Evolutionary conservation across 2,113 vertebrate genomes (phyloP).

Genomic region (Oncorhynchus nerka): DNA sequence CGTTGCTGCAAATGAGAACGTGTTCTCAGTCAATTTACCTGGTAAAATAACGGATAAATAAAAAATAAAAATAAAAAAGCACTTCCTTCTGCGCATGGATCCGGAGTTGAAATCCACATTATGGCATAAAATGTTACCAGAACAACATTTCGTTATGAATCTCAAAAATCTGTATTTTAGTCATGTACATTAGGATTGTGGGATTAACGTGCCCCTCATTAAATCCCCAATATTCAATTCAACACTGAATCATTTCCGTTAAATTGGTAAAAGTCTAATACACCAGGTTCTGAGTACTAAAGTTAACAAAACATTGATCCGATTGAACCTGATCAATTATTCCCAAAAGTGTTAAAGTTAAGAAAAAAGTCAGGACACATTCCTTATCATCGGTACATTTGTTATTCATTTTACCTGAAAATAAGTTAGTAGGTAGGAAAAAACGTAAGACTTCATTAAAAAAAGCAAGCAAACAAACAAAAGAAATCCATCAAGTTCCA

Average conservation of each 20-base stretch:
- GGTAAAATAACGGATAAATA: no score
- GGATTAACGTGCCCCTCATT: not conserved
- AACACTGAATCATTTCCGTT: not conserved
- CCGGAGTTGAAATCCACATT: conserved; percentile 47
- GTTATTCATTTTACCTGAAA: not conserved
- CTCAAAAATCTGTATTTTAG: not conserved
- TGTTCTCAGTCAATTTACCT: no score
- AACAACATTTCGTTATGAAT: not conserved
- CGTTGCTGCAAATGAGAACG: no score
- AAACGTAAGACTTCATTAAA: not conserved
- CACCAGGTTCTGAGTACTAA: not conserved
- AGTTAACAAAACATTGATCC: not conserved
- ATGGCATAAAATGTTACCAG: not conserved
- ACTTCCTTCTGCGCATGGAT: conserved; percentile 81
- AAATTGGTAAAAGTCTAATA: not conserved
- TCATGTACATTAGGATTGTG: not conserved
- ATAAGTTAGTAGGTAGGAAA: not conserved
- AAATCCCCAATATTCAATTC: not conserved
- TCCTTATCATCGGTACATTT: not conserved
- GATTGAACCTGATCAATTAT: not conserved
- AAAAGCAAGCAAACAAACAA: not conserved
- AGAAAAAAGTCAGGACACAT: not conserved
- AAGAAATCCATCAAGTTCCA: not conserved
- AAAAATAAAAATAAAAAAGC: conserved; percentile 27
- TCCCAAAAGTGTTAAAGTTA: not conserved